Evolutionary conservation across 92 coral and sea anemone species (phyloP), one percentile per base, ranked within the genome.

Genomic region (Pocillopora grandis): DNA sequence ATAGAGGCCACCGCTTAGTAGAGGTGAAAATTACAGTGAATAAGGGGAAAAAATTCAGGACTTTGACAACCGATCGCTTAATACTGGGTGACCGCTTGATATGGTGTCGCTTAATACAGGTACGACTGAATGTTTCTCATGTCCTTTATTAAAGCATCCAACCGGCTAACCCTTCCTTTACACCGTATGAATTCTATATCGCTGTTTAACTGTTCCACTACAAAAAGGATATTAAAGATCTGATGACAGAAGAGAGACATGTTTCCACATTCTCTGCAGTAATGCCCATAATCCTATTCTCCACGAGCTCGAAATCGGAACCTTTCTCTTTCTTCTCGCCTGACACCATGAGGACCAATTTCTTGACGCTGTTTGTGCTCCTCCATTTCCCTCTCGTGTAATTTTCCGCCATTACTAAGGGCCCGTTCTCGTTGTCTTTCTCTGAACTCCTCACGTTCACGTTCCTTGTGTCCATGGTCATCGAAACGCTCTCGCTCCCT

Each of bases 301-400:
- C 89, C 90, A 17, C 90, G 81, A 17, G 87, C 90, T 21, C 92
- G 90, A 61, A 66, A 83, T 55, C 97, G 87, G 65, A 91, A 91
- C 67, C 94, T 80, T 69, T 93, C 92, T 68, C 92, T 84, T 72
- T 93, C 87, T 33, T 88, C 89, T 79, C 89, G 76, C 17, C 84
- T 67, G 31, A 18, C 35, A 31, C 92, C 92, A 58, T 81, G 79
- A 18, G 85, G 68, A n/a, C 79, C 89, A 62, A 81, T 81, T 62
- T 77, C 71, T 75, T 88, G 78, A 35, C 92, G 94, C 80, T 93
- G 91, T 27, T 93, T 91, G 64, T 85, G 88, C 57, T 92, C 94
- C 56, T 86, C 83, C 78, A 86, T 90, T 80, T 91, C 93, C 62
- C 77, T 92, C 71, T 87, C 91, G 42, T 80, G 89, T 6, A 89